Evolutionary conservation across 2,888 invertebrate species (phyloP), one percentile per base, ranked within the genome.

Genomic region (Schizotus pectinicornis): DNA sequence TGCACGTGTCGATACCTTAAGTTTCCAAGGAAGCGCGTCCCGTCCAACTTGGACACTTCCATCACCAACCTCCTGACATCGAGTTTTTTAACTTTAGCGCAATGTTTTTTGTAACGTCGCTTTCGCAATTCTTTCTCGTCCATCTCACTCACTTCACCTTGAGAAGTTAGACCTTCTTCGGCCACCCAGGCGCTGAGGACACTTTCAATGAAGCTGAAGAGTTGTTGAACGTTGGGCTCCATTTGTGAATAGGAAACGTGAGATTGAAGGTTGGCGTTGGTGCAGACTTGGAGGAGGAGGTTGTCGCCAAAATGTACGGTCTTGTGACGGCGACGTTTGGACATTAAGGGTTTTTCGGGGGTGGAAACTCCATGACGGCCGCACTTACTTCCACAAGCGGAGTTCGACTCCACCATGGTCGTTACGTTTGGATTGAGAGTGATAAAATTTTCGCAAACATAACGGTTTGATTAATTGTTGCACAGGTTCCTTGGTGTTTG

Each of bases 261-360:
- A 63, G 82, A 81, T 59, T 81, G 81, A 49, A 84, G 75, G 70
- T 83, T 87, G 55, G 88, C 85, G 78, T 89, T 89, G 63, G 88
- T 87, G 78, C 88, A 89, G 49, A 89, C 89, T 78, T 89, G 89
- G 78, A 89, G 85, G 67, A 89, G 78, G 30, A 90, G 82, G 77
- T 89, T 90, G 75, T 90, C 90, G 57, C 90, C 90, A 75, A 90
- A 90, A 79, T 90, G 90, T 47, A 90, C 90, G 46, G 90, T 90
- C 79, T 90, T 90, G 80, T 90, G 89, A 57, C 90, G 85, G 52
- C 89, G 84, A 56, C 90, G 84, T 50, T 89, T 87, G 59, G 88
- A 86, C 75, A 88, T 82, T 50, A 78, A 70, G 67, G 73, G 68
- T 65, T 74, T 78, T 70, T 79, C 78, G 71, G 80, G 74, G 67